Percentiles rank a stretch among this genome's conserved stretches.
Conservation (phyloP, 2,113 vertebrate species). For the Macrotis lagotis region DNA sequence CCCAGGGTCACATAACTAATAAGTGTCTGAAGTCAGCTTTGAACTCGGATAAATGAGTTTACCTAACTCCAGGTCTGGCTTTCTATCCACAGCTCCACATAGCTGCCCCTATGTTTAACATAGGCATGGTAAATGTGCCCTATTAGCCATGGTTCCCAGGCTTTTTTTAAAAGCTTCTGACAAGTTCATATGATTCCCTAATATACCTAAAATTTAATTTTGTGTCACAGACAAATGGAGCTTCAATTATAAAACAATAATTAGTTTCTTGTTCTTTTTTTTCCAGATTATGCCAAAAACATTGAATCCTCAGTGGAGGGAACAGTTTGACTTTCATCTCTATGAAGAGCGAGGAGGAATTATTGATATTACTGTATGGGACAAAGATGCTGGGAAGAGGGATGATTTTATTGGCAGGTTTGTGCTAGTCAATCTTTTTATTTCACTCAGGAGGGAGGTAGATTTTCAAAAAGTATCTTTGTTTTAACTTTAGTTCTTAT, state of each 20-base stretch:
- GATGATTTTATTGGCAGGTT: constrained; percentile 99
- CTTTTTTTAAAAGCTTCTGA: constrained; percentile 14
- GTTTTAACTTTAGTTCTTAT: constrained; percentile 44
- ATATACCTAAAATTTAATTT: constrained; percentile 42
- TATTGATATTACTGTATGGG: constrained; percentile 97
- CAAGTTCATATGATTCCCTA: not conserved
- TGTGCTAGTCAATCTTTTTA: constrained; percentile 61
- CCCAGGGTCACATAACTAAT: not conserved
- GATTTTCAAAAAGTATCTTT: constrained; percentile 62
- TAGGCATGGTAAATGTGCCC: constrained; percentile 38
- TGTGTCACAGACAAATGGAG: not conserved
- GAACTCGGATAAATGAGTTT: not conserved
- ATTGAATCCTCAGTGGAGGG: constrained; percentile 97
- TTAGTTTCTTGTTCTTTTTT: constrained; percentile 45
- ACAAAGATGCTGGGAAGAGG: constrained; percentile 95
- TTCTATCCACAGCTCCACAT: not conserved
- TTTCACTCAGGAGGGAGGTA: not conserved
- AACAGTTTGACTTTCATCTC: constrained; percentile 99
- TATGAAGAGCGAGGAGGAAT: constrained; percentile 95
- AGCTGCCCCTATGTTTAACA: not conserved
- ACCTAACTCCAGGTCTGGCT: not conserved
- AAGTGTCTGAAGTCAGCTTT: not conserved
- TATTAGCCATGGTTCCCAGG: not conserved
- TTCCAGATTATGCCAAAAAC: constrained; percentile 94
- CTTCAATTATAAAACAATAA: not conserved